Percentiles rank a stretch among this genome's conserved stretches.
These are phyloP conservation scores for Taxidea taxus DNA, from an alignment of 2,113 vertebrate genomes.

Conservation along the genomic window DNA sequence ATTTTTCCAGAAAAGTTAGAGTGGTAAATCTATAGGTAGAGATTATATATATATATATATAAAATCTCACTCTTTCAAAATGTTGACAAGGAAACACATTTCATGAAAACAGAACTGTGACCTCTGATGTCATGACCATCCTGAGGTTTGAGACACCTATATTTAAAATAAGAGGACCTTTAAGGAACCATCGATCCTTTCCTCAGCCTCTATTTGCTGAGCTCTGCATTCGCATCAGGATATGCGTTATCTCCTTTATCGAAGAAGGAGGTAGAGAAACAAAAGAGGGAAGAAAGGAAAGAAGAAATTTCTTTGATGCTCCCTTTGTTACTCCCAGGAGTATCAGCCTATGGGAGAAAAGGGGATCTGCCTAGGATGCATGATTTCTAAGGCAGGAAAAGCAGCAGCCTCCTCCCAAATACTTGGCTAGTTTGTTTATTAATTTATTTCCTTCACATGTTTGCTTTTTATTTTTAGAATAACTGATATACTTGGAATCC, in stretches of 20 bases:
- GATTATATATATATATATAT: neutral
- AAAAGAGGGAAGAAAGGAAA: neutral
- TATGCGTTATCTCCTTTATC: neutral
- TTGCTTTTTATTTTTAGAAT: constrained; percentile 73
- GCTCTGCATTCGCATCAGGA: neutral
- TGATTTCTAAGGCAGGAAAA: constrained; percentile 41
- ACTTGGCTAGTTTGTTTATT: constrained; percentile 54
- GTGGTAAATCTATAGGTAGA: neutral
- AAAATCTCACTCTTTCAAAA: neutral
- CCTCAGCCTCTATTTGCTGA: neutral
- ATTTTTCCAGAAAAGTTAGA: neutral
- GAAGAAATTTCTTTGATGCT: neutral
- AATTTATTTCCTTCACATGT: constrained; percentile 63
- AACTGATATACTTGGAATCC: constrained; percentile 65
- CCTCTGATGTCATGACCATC: neutral
- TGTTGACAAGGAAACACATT: neutral
- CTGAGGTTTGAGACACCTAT: neutral
- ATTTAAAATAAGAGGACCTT: neutral
- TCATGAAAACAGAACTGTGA: neutral
- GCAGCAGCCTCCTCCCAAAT: constrained; percentile 41
- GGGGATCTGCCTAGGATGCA: neutral
- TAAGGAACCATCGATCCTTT: neutral
- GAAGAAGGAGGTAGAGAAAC: neutral
- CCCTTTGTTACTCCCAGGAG: neutral
- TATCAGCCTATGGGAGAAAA: neutral